Conservation (phyloP, 1,140 invertebrate genomes). For the Pentalonia nigronervosa region DNA sequence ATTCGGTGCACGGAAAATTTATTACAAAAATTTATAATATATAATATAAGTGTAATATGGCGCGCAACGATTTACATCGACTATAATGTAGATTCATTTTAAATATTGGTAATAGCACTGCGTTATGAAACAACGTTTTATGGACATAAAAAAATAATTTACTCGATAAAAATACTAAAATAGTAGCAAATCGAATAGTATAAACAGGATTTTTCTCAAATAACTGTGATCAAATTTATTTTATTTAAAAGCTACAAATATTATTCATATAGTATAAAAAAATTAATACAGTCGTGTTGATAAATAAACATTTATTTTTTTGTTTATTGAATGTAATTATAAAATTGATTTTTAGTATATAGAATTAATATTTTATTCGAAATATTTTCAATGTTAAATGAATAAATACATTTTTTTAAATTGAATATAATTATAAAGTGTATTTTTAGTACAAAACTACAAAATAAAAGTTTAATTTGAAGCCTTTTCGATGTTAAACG, state of each 20-base stretch:
- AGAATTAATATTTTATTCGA: not conserved
- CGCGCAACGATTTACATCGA: not conserved
- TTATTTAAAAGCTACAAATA: not conserved
- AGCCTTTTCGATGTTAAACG: not conserved
- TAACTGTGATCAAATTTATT: not conserved
- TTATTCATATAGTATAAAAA: not conserved
- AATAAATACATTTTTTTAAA: not conserved
- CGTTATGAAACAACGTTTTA: too few species aligned
- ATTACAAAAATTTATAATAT: not conserved
- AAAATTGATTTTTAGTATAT: not conserved
- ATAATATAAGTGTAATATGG: not conserved
- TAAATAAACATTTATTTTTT: not conserved
- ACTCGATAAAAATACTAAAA: not conserved
- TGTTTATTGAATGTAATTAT: not conserved
- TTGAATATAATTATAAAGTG: not conserved
- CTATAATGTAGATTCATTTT: not conserved
- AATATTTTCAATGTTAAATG: conserved; percentile 2
- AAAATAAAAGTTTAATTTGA: not conserved
- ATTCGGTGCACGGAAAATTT: not conserved
- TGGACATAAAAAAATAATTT: not conserved
- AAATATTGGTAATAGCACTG: not conserved
- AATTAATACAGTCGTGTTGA: not conserved
- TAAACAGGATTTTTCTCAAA: not conserved
- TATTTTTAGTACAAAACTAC: not conserved
- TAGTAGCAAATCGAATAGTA: not conserved